Evolutionary conservation across 53 echinoderm and acorn worm genomes (phyloP), one percentile per base, ranked within the genome.

Genomic region (Actinopyga echinites): DNA sequence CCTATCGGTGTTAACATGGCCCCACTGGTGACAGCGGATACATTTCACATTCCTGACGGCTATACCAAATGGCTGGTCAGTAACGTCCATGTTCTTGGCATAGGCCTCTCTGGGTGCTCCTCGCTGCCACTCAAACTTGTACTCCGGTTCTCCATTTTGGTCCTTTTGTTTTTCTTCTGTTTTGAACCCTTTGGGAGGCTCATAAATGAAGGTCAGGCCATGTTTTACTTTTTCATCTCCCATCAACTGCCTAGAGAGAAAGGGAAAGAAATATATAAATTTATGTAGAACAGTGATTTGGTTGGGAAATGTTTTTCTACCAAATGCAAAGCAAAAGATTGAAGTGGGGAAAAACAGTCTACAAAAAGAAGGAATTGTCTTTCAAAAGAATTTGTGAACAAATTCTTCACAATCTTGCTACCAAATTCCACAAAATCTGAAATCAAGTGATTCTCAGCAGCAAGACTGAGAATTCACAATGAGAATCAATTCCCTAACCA

Each of bases 191-290:
- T 96, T 96, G 23, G 96, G 96, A 8, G 96, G 86, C 73, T 96
- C 96, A 58, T 96, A 96, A 88, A 96, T 96, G 82, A 96, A 96
- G 56, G 86, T 93, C 82, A 96, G 86, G 20, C 96, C 96, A 84
- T 96, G 93, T 79, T 96, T 96, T 25, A 96, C 96, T 57, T 90
- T 85, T 49, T 94, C 92, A 84, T 96, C 96, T 42, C 96, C 96
- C 96, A 96, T 96, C 64, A 91, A 61, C 77, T 88, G 88, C 58
- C 91, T 90, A 67, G 3, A 49, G 1, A 53, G 58, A 49, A 64
- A 37, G 9, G 60, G 22, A 80, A n/a, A n/a, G n/a, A n/a, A n/a
- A n/a, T n/a, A n/a, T n/a, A n/a, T n/a, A n/a, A n/a, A n/a, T n/a
- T n/a, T n/a, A n/a, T n/a, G n/a, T n/a, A n/a, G n/a, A n/a, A n/a